Evolutionary conservation across 2,888 invertebrate genomes (phyloP).

Genomic region (Lycocerus yunnanus): DNA sequence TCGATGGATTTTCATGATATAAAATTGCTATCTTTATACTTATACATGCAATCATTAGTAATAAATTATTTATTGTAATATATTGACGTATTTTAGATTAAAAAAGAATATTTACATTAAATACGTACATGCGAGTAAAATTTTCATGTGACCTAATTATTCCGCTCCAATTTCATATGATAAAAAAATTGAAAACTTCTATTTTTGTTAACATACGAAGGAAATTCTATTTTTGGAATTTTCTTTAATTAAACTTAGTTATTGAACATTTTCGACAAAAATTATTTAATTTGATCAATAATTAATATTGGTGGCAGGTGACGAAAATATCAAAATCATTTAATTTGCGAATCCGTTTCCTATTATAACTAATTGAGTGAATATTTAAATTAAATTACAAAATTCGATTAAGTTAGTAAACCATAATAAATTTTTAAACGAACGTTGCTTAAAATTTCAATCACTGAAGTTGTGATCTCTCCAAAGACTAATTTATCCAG

Average conservation of each 20-base stretch:
- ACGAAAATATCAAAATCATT: neutral
- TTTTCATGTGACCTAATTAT: neutral
- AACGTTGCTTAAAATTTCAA: neutral
- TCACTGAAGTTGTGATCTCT: neutral
- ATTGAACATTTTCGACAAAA: neutral
- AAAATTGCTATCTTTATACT: neutral
- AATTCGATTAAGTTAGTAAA: neutral
- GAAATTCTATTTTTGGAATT: neutral
- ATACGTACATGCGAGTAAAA: neutral
- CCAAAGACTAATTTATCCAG: neutral
- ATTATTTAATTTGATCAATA: neutral
- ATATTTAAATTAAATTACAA: neutral
- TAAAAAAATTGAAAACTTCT: neutral
- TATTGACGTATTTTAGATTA: neutral
- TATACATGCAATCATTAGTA: neutral
- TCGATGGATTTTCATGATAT: too few relatives aligned
- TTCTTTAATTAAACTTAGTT: neutral
- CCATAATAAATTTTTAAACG: neutral
- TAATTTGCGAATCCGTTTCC: neutral
- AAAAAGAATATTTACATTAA: neutral
- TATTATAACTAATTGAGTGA: neutral
- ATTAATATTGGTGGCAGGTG: neutral
- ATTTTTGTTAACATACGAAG: neutral
- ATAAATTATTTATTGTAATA: neutral
- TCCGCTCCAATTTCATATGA: neutral